Percentiles rank a stretch among this genome's conserved stretches.
Evolutionary conservation across 2,888 invertebrate species (phyloP).

Genomic region (Cosmia pyralina): DNA sequence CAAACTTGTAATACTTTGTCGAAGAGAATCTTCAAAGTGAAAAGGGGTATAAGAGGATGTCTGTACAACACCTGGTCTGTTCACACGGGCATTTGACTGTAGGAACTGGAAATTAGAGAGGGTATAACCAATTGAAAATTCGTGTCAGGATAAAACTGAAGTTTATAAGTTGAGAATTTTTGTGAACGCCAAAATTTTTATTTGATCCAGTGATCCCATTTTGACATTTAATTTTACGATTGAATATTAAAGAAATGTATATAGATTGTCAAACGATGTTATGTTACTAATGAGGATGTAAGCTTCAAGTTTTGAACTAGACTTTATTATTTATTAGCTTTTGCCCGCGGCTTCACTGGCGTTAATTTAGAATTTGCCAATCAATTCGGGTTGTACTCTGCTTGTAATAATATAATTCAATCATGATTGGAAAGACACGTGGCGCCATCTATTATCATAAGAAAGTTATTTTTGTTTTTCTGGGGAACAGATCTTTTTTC

Average conservation of each 20-base stretch:
- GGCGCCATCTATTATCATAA: too few species aligned
- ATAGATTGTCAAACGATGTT: not conserved
- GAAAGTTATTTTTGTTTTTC: too few species aligned
- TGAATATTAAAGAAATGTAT: not conserved
- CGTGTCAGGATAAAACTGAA: conserved; percentile 61
- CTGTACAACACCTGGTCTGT: conserved; percentile 68
- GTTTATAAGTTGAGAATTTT: conserved; percentile 3
- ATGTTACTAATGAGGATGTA: not conserved
- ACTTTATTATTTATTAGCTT: too few species aligned
- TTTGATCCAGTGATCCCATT: not conserved
- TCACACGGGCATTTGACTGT: conserved; percentile 73
- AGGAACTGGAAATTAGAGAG: conserved; percentile 70
- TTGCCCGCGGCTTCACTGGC: too few species aligned
- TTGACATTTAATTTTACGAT: not conserved
- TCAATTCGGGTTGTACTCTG: too few species aligned
- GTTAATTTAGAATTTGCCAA: too few species aligned
- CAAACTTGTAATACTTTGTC: conserved; percentile 76
- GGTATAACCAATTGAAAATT: conserved; percentile 72
- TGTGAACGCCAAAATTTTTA: not conserved
- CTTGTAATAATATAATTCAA: too few species aligned
- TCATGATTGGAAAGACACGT: too few species aligned
- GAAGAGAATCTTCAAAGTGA: conserved; percentile 75
- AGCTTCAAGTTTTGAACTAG: not conserved
- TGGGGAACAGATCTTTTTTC: too few species aligned
- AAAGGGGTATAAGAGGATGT: conserved; percentile 71